Evolutionary conservation across 2,888 invertebrate genomes (phyloP).

Genomic region (Drosophila anomelani): DNA sequence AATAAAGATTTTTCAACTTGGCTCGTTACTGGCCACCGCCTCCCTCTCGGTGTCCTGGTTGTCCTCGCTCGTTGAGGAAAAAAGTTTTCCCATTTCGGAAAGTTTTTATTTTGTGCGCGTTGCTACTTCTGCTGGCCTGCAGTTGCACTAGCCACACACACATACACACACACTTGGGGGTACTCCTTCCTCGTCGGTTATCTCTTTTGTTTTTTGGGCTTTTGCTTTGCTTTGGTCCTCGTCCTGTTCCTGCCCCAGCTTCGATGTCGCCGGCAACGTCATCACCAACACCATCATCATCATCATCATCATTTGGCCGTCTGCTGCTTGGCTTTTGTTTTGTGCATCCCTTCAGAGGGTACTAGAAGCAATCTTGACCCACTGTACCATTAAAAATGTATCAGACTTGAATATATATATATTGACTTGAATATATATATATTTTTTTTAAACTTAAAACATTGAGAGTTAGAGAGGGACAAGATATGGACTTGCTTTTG

Average conservation of each 20-base stretch:
- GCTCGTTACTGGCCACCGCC: slow-evolving; percentile 63
- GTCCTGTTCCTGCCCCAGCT: not conserved
- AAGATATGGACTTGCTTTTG: not conserved
- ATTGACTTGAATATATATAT: not conserved
- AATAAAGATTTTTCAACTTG: slow-evolving; percentile 81
- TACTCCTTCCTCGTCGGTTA: slow-evolving; percentile 33
- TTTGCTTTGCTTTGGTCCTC: slow-evolving; percentile 44
- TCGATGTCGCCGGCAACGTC: slow-evolving; percentile 14
- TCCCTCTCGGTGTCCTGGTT: slow-evolving; percentile 3
- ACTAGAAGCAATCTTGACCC: slow-evolving; percentile 10
- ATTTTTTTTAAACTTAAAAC: not conserved
- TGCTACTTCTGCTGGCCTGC: slow-evolving; percentile 58
- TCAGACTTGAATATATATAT: not conserved
- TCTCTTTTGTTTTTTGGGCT: slow-evolving; percentile 66
- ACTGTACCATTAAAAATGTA: not conserved
- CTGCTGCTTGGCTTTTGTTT: slow-evolving; percentile 25
- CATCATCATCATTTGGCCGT: slow-evolving; percentile 59
- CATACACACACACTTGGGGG: not conserved
- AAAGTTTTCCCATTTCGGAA: slow-evolving; percentile 79
- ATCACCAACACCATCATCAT: slow-evolving; percentile 32
- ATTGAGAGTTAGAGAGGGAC: not conserved
- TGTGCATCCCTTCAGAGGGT: slow-evolving; percentile 10
- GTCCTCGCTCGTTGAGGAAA: slow-evolving; percentile 67
- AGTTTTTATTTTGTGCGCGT: slow-evolving; percentile 75
- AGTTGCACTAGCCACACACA: slow-evolving; percentile 48